These are phyloP conservation scores for Thinocorus orbignyianus DNA, from an alignment of 2,113 vertebrate genomes.

Conservation along the genomic window DNA sequence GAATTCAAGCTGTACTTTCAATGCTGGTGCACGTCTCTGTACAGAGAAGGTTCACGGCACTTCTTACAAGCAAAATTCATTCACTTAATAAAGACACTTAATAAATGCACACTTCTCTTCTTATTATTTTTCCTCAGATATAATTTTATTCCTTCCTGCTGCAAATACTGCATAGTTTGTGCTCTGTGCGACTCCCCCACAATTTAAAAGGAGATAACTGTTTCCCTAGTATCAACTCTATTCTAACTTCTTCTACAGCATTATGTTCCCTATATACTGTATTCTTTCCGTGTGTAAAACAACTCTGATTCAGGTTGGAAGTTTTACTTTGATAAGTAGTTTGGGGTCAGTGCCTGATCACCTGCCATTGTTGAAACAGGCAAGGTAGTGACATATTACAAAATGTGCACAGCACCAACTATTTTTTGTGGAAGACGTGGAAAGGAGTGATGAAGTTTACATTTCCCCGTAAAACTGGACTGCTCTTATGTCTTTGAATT, in stretches of 20 bases:
- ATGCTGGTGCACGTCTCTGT: background rate
- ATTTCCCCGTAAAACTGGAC: background rate
- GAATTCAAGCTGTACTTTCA: background rate
- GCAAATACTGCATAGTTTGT: background rate
- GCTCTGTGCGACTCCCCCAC: background rate
- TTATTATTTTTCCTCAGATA: background rate
- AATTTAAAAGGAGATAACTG: background rate
- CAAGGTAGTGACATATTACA: background rate
- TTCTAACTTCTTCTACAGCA: background rate
- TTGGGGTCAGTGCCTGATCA: background rate
- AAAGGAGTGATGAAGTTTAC: background rate
- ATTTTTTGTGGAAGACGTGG: background rate
- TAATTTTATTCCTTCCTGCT: background rate
- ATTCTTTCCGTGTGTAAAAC: background rate
- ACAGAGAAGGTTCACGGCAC: background rate
- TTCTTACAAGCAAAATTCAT: background rate
- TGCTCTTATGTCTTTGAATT: background rate
- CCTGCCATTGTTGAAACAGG: background rate
- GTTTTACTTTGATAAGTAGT: background rate
- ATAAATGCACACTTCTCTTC: background rate
- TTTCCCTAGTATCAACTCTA: background rate
- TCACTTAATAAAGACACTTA: background rate
- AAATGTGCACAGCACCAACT: fast-evolving
- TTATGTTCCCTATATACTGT: background rate
- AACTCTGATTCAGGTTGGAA: background rate